Percentiles rank a stretch among this genome's conserved stretches.
Evolutionary conservation across 1,140 invertebrate genomes (phyloP).

Genomic region (Nebria ingens): DNA sequence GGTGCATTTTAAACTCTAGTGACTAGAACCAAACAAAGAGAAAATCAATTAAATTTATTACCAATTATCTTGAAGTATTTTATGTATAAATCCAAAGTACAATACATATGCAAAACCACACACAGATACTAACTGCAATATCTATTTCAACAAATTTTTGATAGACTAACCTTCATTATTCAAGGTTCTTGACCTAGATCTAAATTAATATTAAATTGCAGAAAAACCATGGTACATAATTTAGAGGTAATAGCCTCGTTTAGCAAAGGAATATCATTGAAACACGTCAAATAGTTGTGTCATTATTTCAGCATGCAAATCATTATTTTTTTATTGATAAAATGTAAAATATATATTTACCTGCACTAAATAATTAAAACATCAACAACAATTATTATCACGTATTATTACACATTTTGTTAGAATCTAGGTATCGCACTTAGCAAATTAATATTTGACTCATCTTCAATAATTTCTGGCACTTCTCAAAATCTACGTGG

Average conservation of each 20-base stretch:
- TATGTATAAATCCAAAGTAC: too few species aligned
- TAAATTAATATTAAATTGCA: background rate
- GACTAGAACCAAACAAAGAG: background rate
- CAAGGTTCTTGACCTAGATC: conserved; percentile 5
- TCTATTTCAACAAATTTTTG: too few species aligned
- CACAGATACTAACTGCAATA: too few species aligned
- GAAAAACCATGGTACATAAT: background rate
- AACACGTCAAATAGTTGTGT: background rate
- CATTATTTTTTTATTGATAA: background rate
- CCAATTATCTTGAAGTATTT: too few species aligned
- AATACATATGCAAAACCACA: too few species aligned
- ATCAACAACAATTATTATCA: background rate
- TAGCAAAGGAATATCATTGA: too few species aligned
- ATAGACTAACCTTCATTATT: conserved; percentile 2
- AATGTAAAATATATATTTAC: background rate
- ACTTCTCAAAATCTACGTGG: conserved; percentile 7
- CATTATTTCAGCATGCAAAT: conserved; percentile 1
- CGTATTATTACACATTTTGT: conserved; percentile 2
- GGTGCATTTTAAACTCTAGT: conserved; percentile 15
- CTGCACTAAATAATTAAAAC: background rate
- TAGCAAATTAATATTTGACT: background rate
- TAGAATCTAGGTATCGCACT: background rate
- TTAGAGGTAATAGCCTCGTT: background rate
- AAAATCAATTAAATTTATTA: too few species aligned
- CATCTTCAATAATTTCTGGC: conserved; percentile 5